Base-by-base conservation (phyloP, 2,797 vertebrate genomes). In the Gymnodraco acuticeps region DNA sequence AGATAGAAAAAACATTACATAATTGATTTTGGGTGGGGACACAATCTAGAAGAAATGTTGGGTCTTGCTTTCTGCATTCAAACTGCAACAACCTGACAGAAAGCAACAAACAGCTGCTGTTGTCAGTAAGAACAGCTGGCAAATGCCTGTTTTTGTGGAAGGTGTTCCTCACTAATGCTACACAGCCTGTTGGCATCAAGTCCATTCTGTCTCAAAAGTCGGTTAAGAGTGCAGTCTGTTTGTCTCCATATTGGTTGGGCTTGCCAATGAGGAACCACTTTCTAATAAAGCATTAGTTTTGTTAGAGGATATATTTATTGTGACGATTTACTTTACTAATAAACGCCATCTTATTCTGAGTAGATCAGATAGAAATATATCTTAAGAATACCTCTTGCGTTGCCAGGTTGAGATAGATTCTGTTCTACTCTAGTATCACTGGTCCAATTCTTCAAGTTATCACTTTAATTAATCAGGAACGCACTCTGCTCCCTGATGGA, bases 101-200 rank as follows among this genome's bases (percentile, higher is more conserved):
- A 23, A 53, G 23, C 17, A 7, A 53, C 19, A 53, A 23, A 31
- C 10, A 48, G 16, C 46, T 47, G 59, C 64, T 77, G 46, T n/a
- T 60, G 23, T 42, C 20, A 63, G 54, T 14, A 38, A 45, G 11
- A 70, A 48, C 61, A 50, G 71, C 55, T 65, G 74, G 47, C 10
- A 46, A 53, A 60, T 66, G 62, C n/a, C 23, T 58, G 15, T 17
- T 16, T 23, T 63, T 23, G 41, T 31, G 9, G 8, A 16, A 20
- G 41, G 48, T 15, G 48, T 53, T 61, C 48, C 42, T 54, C 17
- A 4, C 23, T 13, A 16, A 50, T 33, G 31, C 55, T 62, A 43
- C 10, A 52, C 51, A 58, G 45, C 10, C 43, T 15, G 23, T 46
- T 17, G n/a, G 12, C 33, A 38, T 53, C 19, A 16, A 16, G 50